Evolutionary conservation across 1,140 invertebrate species (phyloP), one percentile per base, ranked within the genome.

Genomic region (Drosophila carrolli): DNA sequence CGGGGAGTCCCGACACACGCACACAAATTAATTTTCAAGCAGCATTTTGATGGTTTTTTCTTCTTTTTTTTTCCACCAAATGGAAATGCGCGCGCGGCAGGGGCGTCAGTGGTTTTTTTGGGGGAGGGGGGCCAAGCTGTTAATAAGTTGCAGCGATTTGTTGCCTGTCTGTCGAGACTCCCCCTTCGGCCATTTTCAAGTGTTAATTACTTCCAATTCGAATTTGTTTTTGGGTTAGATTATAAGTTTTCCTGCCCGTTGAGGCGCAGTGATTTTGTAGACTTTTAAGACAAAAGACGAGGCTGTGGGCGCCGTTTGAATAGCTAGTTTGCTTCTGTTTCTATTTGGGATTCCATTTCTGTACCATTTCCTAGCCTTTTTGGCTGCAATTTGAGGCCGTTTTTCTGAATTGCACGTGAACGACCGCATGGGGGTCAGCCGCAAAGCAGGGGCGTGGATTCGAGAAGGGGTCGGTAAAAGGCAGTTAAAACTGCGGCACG

Each of bases 141-240:
- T 86, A 86, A 85, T 85, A 85, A 86, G 82, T 85, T 85, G 78
- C 82, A 75, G 78, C 82, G 82, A 85, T 85, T 85, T 85, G 81
- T 85, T 81, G 78, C 81, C 63, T 81, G 81, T 85, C 81, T 62
- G 65, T 71, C 62, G 48, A 27, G 11, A 5, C 2, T 19, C 13
- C 29, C 48, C 9, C 13, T 11, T 32, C n/a, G 27, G n/a, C 5
- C 41, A 13, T 32, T 32, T 41, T 55, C 38, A 86, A 77, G 82
- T 86, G 82, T 86, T 85, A 85, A 86, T 85, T 86, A 85, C 82
- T 81, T 82, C 57, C 74, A 86, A 85, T 85, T 86, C 68, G 82
- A 85, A 86, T 86, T 86, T 79, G 72, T 66, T 56, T 75, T 74
- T 51, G 13, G 56, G 50, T 82, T 83, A 65, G 67, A 77, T 81